Base-by-base conservation (phyloP, 2,113 vertebrate species). In the Illadopsis cleaveri region DNA sequence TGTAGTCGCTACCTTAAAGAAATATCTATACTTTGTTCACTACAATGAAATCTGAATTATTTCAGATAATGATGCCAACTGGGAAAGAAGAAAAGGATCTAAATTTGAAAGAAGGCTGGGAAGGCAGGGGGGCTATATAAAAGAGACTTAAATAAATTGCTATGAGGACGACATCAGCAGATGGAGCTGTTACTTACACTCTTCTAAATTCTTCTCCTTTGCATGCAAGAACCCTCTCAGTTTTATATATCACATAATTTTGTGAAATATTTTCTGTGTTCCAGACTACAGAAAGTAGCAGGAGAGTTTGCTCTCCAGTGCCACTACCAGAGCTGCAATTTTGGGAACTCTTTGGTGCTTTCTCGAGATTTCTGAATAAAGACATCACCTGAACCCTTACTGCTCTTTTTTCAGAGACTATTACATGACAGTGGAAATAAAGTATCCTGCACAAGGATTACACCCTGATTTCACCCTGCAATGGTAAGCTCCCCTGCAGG, bases 51-150 rank as follows among this genome's bases (percentile, higher is more conserved):
- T 75, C 86, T 51, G 93, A 94, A 92, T 92, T 14, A 94, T 93
- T 96, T 90, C 77, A 95, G 71, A 93, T 86, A 94, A 96, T 91
- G 53, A 95, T 94, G 68, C 71, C 89, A 94, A 94, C 83, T 79
- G 86, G 61, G 94, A 93, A 93, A 93, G 65, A 61, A 89, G 50
- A 93, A 88, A 87, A 90, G 38, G 30, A 72, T 79, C 86, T 91
- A 93, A 92, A 85, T 88, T 87, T 89, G 82, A 88, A 96, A 94
- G 64, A 84, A 79, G 65, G 6, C 31, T 53, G n/a, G 7, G 24
- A 86, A 60, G 35, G 54, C 42, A 64, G 10, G 16, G 37, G 31
- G 6, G 14, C 22, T 86, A 40, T 81, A 83, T 82, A 78, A 77
- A 76, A 72, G 40, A 81, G 64, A 64, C 77, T 92, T 91, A 93